Conservation (phyloP, 2,888 invertebrate species). For the Cyrtodaria siliqua region DNA sequence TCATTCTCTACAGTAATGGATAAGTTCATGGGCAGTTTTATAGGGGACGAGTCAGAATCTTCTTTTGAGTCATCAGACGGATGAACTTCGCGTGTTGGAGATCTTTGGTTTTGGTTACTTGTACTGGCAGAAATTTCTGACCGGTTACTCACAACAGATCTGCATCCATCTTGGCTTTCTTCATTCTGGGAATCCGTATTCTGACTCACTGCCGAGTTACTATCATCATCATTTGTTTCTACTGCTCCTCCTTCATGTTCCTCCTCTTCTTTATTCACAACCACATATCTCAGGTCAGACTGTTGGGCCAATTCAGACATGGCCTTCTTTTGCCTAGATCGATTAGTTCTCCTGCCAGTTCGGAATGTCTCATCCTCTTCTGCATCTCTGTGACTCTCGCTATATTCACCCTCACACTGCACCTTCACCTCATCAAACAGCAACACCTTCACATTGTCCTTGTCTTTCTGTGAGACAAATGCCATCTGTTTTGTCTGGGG, state of each 20-base stretch:
- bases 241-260: constrained; percentile 11
- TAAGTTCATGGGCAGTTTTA: constrained; percentile 8
- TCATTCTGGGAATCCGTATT: too few relatives aligned
- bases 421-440: constrained; percentile 43
- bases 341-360: constrained; percentile 43
- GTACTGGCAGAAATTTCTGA: too few relatives aligned
- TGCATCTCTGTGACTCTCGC: constrained; percentile 7
- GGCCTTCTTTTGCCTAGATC: constrained; percentile 30
- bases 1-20: constrained; percentile 54
- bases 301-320: constrained; percentile 45
- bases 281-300: constrained; percentile 28
- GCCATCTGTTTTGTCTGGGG: constrained; percentile 63
- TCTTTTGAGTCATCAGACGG: constrained; percentile 4
- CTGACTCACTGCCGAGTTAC: too few relatives aligned
- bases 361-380: constrained; percentile 17
- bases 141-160: too few relatives aligned
- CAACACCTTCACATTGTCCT: constrained; percentile 32
- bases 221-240: constrained; percentile 9
- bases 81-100: neutral
- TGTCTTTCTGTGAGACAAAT: constrained; percentile 53
- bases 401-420: constrained; percentile 34
- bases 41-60: neutral
- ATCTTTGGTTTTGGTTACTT: too few relatives aligned
- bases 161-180: too few relatives aligned
- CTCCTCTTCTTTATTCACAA: constrained; percentile 21